Conservation (phyloP, 2,797 vertebrate genomes). For the Pterois miles region DNA sequence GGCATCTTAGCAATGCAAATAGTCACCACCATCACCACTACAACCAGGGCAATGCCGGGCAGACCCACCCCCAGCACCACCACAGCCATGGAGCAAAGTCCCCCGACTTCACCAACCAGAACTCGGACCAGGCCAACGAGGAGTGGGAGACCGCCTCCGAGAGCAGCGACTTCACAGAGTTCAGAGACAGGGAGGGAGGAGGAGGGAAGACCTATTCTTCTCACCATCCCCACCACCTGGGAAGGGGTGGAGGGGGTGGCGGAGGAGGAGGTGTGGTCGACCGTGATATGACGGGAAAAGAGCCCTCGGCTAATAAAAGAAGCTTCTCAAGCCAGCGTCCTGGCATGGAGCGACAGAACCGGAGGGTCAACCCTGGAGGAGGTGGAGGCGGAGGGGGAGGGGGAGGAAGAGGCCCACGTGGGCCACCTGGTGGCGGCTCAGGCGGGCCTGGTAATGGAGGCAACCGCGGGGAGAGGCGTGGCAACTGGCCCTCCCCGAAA, state of each 20-base stretch:
- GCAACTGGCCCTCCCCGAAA: slow-evolving; percentile 92
- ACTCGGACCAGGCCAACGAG: slow-evolving; percentile 96
- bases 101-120: slow-evolving; percentile 94
- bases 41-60: slow-evolving; percentile 76
- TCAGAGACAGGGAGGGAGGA: slow-evolving; percentile 84
- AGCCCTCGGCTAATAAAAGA: slow-evolving; percentile 85
- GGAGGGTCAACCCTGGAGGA: slow-evolving; percentile 85
- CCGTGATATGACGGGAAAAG: slow-evolving; percentile 80
- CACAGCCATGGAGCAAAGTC: slow-evolving; percentile 91
- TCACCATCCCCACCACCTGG: slow-evolving; percentile 80
- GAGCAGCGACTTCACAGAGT: slow-evolving; percentile 95
- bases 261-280: slow-evolving; percentile 69
- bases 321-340: slow-evolving; percentile 96
- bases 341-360: slow-evolving; percentile 94
- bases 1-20: slow-evolving; percentile 76
- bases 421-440: slow-evolving; percentile 76
- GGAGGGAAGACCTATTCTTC: slow-evolving; percentile 77
- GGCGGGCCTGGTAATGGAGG: slow-evolving; percentile 78
- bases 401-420: slow-evolving; percentile 80
- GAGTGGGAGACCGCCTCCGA: slow-evolving; percentile 96
- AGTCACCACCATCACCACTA: slow-evolving; percentile 84
- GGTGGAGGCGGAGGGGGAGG: slow-evolving; percentile 65
- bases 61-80: slow-evolving; percentile 80
- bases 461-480: slow-evolving; percentile 84
- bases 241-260: slow-evolving; percentile 71